These are phyloP conservation scores for Trachemys scripta DNA, from an alignment of 2,113 vertebrate genomes.

Conservation along the genomic window DNA sequence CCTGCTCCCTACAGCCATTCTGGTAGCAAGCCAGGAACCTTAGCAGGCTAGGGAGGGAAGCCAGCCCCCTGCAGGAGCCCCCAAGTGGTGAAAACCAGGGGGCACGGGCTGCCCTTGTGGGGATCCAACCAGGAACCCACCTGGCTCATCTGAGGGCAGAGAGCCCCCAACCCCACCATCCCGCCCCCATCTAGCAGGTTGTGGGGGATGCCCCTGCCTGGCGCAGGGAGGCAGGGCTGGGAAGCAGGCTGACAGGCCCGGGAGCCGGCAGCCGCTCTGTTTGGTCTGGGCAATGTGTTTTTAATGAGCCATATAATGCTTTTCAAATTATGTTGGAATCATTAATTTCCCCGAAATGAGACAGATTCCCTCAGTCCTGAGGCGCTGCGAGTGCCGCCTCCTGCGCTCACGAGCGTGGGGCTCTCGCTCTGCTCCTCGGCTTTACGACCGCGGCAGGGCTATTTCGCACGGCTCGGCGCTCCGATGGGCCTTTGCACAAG, in stretches of 20 bases:
- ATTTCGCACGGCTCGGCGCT: background rate
- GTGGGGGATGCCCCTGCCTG: background rate
- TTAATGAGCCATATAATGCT: slow-evolving; percentile 64
- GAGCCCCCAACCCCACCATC: background rate
- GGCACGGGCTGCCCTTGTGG: background rate
- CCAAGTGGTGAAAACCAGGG: background rate
- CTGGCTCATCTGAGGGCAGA: background rate
- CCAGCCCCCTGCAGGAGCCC: background rate
- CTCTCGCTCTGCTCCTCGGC: background rate
- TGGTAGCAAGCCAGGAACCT: background rate
- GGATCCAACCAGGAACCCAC: background rate
- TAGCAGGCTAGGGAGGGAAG: background rate
- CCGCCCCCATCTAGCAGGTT: background rate
- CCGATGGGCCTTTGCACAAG: background rate
- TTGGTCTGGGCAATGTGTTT: slow-evolving; percentile 59
- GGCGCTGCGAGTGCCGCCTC: background rate
- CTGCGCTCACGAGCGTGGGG: background rate
- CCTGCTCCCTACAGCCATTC: background rate
- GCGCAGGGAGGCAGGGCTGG: background rate
- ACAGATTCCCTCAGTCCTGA: slow-evolving; percentile 31
- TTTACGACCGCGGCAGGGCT: background rate
- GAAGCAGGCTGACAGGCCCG: background rate
- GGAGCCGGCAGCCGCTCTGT: background rate
- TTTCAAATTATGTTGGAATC: slow-evolving; percentile 33
- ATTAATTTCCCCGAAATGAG: slow-evolving; percentile 72